These are phyloP conservation scores for Semaprochilodus insignis DNA, from an alignment of 2,797 vertebrate genomes.

Conservation along the genomic window DNA sequence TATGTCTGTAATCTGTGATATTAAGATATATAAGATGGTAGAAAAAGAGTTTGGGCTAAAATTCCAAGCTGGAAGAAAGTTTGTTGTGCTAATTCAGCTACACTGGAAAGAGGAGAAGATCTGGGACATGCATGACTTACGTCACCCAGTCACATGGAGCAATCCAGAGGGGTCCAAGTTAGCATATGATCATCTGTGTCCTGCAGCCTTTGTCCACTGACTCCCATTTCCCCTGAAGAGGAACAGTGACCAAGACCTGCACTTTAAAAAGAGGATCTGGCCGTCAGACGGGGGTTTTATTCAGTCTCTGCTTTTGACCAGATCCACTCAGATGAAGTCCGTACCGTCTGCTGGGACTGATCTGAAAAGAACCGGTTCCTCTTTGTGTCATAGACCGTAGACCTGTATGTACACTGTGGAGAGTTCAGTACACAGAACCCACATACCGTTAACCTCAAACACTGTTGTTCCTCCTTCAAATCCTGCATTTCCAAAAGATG, in stretches of 20 bases:
- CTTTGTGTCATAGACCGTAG: too few relatives aligned
- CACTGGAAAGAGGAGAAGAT: neutral
- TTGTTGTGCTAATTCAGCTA: neutral
- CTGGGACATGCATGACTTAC: neutral
- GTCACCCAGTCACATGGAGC: slow-evolving; percentile 16
- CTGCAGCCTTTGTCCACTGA: neutral
- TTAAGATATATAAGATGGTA: neutral
- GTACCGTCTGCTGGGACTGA: too few relatives aligned
- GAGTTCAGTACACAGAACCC: too few relatives aligned
- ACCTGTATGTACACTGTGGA: too few relatives aligned
- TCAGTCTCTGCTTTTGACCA: too few relatives aligned
- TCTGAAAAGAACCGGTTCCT: too few relatives aligned
- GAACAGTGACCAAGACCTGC: slow-evolving; percentile 5
- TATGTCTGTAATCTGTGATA: neutral
- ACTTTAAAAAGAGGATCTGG: neutral
- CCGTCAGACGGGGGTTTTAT: neutral
- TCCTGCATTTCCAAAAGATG: too few relatives aligned
- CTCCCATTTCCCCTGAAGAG: neutral
- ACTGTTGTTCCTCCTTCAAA: too few relatives aligned
- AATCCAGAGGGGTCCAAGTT: neutral
- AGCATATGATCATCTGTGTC: neutral
- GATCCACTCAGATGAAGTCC: too few relatives aligned
- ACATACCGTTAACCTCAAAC: too few relatives aligned
- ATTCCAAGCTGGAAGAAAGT: neutral
- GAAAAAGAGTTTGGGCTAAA: neutral